Evolutionary conservation across 2,888 invertebrate species (phyloP).

Genomic region (Julus scandinavius): DNA sequence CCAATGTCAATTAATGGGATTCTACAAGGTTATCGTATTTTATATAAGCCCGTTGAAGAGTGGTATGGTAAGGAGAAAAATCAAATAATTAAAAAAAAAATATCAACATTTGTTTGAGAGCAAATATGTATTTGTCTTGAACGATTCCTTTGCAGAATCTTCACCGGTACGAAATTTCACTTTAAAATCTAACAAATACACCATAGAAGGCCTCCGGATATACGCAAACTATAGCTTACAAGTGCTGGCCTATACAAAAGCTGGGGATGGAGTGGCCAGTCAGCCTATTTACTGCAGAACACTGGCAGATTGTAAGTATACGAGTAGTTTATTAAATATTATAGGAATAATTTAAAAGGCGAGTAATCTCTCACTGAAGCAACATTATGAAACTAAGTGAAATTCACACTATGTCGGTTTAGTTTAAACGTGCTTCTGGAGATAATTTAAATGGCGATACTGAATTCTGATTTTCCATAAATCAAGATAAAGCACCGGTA

Average conservation of each 20-base stretch:
- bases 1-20: conserved; percentile 67
- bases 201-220: conserved; percentile 62
- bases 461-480: too few relatives aligned
- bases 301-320: conserved; percentile 65
- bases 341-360: too few relatives aligned
- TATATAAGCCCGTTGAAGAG: conserved; percentile 69
- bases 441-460: too few relatives aligned
- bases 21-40: conserved; percentile 78
- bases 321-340: too few relatives aligned
- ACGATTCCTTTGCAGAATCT: not conserved
- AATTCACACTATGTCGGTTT: too few relatives aligned
- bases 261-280: conserved; percentile 67
- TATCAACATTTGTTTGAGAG: not conserved
- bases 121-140: not conserved
- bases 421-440: too few relatives aligned
- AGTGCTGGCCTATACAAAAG: conserved; percentile 67
- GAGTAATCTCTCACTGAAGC: too few relatives aligned
- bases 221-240: conserved; percentile 68
- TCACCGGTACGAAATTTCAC: not conserved
- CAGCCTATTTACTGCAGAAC: conserved; percentile 65
- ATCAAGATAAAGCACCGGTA: too few relatives aligned
- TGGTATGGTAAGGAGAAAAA: conserved; percentile 55
- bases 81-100: too few relatives aligned
- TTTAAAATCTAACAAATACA: not conserved
- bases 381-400: too few relatives aligned